These are phyloP conservation scores for Chloroceryle amazona DNA, from an alignment of 2,797 vertebrate species.

Conservation along the genomic window DNA sequence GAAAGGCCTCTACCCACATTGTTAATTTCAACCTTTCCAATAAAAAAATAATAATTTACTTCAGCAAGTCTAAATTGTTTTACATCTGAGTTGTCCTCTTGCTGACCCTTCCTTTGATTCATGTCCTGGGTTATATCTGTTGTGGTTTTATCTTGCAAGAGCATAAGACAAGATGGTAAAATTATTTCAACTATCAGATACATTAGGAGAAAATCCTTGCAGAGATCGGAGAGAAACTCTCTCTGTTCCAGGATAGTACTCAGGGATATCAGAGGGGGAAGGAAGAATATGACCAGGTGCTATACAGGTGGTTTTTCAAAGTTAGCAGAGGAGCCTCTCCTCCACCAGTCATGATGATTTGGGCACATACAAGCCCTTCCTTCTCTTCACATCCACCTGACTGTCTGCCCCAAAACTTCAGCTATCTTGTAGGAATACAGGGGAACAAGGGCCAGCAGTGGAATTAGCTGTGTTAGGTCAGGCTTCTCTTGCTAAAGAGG, in stretches of 20 bases:
- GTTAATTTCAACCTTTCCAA: background rate
- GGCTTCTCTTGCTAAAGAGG: background rate
- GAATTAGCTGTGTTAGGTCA: background rate
- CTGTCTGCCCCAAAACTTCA: background rate
- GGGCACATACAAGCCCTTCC: background rate
- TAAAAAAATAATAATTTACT: background rate
- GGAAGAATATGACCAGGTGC: background rate
- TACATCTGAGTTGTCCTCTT: background rate
- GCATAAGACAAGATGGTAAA: background rate
- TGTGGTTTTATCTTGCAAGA: background rate
- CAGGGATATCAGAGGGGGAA: background rate
- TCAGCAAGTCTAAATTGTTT: background rate
- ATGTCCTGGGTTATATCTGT: background rate
- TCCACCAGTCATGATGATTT: rapidly evolving
- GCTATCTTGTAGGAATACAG: rapidly evolving
- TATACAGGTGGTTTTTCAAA: background rate
- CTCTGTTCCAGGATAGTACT: background rate
- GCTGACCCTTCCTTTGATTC: background rate
- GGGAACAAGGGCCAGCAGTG: background rate
- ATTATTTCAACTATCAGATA: background rate
- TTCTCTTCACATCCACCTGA: background rate
- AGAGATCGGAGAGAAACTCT: background rate
- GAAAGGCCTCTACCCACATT: background rate
- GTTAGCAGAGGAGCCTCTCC: background rate
- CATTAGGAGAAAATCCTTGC: background rate